These are phyloP conservation scores for Ophonus ardosiacus DNA, from an alignment of 2,888 invertebrate species.

Conservation along the genomic window DNA sequence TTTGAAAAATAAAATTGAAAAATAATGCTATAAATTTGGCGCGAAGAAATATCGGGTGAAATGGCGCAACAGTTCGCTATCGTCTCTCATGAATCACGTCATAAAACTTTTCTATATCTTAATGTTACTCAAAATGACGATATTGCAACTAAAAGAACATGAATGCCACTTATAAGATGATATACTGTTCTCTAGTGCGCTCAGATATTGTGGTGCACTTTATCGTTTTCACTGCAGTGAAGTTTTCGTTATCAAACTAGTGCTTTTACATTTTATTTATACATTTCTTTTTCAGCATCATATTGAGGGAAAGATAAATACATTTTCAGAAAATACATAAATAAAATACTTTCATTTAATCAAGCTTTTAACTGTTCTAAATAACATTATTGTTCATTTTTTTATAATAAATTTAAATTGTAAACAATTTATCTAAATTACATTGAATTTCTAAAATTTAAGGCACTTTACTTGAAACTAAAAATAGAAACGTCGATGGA, in stretches of 20 bases:
- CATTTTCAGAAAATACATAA: no score
- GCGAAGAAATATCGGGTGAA: slow-evolving; percentile 4
- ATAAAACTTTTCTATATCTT: slow-evolving; percentile 60
- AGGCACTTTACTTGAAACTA: no score
- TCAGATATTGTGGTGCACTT: slow-evolving; percentile 54
- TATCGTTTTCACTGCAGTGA: slow-evolving; percentile 21
- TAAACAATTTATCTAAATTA: no score
- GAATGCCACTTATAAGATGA: slow-evolving; percentile 54
- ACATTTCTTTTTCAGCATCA: no score
- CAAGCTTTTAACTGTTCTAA: no score
- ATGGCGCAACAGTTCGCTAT: slow-evolving; percentile 24
- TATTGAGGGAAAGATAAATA: no score
- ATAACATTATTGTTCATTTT: no score
- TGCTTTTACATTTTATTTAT: background rate
- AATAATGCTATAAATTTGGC: slow-evolving; percentile 20
- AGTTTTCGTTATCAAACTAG: slow-evolving; percentile 32
- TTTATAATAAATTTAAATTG: no score
- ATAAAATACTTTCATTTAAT: no score
- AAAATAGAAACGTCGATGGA: no score
- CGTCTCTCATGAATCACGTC: slow-evolving; percentile 45
- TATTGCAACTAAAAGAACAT: slow-evolving; percentile 55
- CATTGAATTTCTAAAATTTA: no score
- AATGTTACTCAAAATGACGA: slow-evolving; percentile 61
- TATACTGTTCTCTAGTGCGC: slow-evolving; percentile 45
- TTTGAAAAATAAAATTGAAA: slow-evolving; percentile 21